Evolutionary conservation across 2,797 vertebrate species (phyloP).

Genomic region (Cynodonichthys magdalenae): DNA sequence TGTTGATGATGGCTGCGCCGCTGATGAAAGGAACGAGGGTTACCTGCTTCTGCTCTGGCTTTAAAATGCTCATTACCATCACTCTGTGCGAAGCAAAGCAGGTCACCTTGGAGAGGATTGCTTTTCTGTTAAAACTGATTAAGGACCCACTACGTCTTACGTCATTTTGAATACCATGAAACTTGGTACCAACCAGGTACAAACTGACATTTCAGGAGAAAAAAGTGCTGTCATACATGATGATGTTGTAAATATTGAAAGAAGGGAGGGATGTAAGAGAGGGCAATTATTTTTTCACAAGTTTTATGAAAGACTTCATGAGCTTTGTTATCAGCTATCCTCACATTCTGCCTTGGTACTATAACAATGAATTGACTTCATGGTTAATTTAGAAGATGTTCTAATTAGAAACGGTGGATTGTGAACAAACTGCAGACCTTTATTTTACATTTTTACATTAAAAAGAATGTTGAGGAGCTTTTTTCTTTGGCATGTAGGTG

Average conservation of each 20-base stretch:
- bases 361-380: slow-evolving; percentile 13
- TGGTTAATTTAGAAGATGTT: slow-evolving; percentile 11
- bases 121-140: slow-evolving; percentile 83
- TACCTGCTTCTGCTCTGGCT: slow-evolving; percentile 61
- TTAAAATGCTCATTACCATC: slow-evolving; percentile 77
- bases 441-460: slow-evolving; percentile 31
- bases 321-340: slow-evolving; percentile 25
- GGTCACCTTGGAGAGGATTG: slow-evolving; percentile 84
- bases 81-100: slow-evolving; percentile 60
- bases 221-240: slow-evolving; percentile 58
- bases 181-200: slow-evolving; percentile 48
- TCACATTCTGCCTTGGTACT: slow-evolving; percentile 19
- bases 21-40: slow-evolving; percentile 39
- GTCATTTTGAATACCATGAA: slow-evolving; percentile 75
- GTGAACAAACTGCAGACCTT: slow-evolving; percentile 11
- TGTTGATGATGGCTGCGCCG: slow-evolving; percentile 38
- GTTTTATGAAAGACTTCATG: slow-evolving; percentile 42
- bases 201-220: slow-evolving; percentile 61
- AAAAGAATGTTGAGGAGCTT: slow-evolving; percentile 37
- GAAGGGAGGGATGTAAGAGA: not conserved
- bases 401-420: slow-evolving; percentile 26
- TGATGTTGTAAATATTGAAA: slow-evolving; percentile 59
- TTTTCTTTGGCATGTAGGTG: slow-evolving; percentile 7
- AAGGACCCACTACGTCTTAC: slow-evolving; percentile 76
- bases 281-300: slow-evolving; percentile 28